Percentiles rank a stretch among this genome's conserved stretches.
phyloP scores from a whole-genome alignment of 2,888 invertebrate species.

The Chrysolina oricalcia region DNA sequence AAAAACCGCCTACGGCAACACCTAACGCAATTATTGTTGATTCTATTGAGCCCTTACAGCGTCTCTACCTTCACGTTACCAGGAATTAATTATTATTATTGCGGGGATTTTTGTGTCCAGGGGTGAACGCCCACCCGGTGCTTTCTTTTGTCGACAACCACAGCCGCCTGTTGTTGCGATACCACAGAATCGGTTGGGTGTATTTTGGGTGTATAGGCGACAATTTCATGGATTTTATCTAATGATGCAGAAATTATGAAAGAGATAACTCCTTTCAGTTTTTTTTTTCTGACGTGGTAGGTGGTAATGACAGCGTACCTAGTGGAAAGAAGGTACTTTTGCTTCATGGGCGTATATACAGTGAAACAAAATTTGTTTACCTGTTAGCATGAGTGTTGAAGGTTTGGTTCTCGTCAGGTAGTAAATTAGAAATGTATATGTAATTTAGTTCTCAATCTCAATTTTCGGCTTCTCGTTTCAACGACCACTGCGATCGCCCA shows the following conservation, averaged over 20 bases:
- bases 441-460: too few relatives aligned
- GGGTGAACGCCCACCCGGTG: slow-evolving; percentile 37
- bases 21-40: slow-evolving; percentile 1
- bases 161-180: slow-evolving; percentile 39
- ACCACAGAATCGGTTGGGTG: slow-evolving; percentile 45
- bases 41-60: background rate
- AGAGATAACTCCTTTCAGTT: slow-evolving; percentile 25
- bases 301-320: background rate
- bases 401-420: too few relatives aligned
- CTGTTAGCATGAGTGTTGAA: too few relatives aligned
- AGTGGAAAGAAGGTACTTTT: background rate
- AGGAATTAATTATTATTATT: slow-evolving; percentile 60
- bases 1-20: slow-evolving; percentile 28
- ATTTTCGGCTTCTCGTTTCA: too few relatives aligned
- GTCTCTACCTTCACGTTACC: slow-evolving; percentile 45
- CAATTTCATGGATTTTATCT: slow-evolving; percentile 45
- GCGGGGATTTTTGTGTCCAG: slow-evolving; percentile 54
- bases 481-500: too few relatives aligned
- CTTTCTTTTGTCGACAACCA: slow-evolving; percentile 39
- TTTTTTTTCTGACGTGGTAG: slow-evolving; percentile 5
- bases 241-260: slow-evolving; percentile 36
- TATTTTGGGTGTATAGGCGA: slow-evolving; percentile 33
- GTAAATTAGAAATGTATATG: too few relatives aligned
- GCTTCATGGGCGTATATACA: background rate
- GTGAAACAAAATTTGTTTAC: background rate